Percentiles rank a stretch among this genome's conserved stretches.
These are phyloP conservation scores for Ornithoptera alexandrae DNA, from an alignment of 2,888 invertebrate species.

Conservation along the genomic window DNA sequence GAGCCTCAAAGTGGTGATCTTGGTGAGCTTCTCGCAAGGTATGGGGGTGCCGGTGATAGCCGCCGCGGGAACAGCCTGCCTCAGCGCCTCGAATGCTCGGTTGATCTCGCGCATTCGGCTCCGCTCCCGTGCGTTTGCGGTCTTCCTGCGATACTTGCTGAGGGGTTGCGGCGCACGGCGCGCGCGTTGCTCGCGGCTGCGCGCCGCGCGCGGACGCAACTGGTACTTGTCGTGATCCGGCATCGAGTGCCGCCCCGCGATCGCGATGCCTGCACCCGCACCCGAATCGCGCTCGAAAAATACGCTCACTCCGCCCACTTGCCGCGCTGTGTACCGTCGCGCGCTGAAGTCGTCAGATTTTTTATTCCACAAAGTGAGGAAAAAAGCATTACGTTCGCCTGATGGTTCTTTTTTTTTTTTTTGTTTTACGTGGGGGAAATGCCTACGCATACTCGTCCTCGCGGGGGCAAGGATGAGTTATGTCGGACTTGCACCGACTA, in stretches of 20 bases:
- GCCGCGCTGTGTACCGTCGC: slow-evolving; percentile 38
- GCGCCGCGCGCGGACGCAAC: slow-evolving; percentile 76
- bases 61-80: slow-evolving; percentile 86
- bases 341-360: not conserved
- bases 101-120: slow-evolving; percentile 95
- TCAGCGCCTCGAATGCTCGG: slow-evolving; percentile 90
- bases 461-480: no score
- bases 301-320: slow-evolving; percentile 70
- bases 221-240: slow-evolving; percentile 79
- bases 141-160: slow-evolving; percentile 93
- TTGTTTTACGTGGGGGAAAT: no score
- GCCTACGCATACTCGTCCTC: no score
- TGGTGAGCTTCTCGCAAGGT: slow-evolving; percentile 90
- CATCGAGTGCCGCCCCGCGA: slow-evolving; percentile 57
- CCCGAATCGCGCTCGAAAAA: slow-evolving; percentile 70
- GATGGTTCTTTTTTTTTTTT: no score
- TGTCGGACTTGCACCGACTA: no score
- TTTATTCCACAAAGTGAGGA: no score
- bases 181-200: slow-evolving; percentile 73
- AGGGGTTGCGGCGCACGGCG: slow-evolving; percentile 86
- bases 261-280: slow-evolving; percentile 62
- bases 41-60: slow-evolving; percentile 74
- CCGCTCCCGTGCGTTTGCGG: slow-evolving; percentile 93
- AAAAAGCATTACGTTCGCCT: no score
- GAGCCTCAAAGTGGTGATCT: slow-evolving; percentile 91